These are phyloP conservation scores for Ditula angustiorana DNA, from an alignment of 2,888 invertebrate species.

Conservation along the genomic window DNA sequence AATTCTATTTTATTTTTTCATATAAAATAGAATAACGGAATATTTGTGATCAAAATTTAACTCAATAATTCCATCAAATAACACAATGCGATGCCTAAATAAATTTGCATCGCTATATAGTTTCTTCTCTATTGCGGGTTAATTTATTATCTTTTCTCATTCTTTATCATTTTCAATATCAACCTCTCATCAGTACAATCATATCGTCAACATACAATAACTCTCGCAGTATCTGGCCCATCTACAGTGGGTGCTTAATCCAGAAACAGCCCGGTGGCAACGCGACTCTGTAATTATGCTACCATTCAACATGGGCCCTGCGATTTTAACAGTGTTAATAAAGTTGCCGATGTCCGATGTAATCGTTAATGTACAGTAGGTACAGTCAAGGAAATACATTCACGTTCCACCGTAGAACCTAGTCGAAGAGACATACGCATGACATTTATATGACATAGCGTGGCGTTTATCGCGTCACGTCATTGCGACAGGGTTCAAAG, in stretches of 20 bases:
- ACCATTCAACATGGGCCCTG: conserved; percentile 62
- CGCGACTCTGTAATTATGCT: conserved; percentile 68
- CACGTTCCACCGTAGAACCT: too few species aligned
- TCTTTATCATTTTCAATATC: conserved; percentile 20
- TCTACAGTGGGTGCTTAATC: conserved; percentile 60
- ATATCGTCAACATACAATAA: conserved; percentile 34
- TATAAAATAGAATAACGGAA: too few species aligned
- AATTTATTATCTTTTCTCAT: conserved; percentile 7
- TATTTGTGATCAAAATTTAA: too few species aligned
- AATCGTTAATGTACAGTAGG: not conserved
- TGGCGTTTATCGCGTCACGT: too few species aligned
- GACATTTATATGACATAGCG: too few species aligned
- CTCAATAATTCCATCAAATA: too few species aligned
- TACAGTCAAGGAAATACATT: not conserved
- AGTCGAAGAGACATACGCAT: too few species aligned
- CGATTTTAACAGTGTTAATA: conserved; percentile 80
- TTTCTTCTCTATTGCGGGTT: not conserved
- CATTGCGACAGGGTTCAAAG: too few species aligned
- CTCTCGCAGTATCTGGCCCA: conserved; percentile 62
- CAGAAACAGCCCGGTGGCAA: conserved; percentile 68
- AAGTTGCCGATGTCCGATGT: conserved; percentile 55
- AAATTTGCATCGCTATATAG: too few species aligned
- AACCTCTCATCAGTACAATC: conserved; percentile 33
- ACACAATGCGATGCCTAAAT: too few species aligned
- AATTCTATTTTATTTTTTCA: too few species aligned